phyloP scores from a whole-genome alignment of 2,797 vertebrate genomes.

The Thaleichthys pacificus region DNA sequence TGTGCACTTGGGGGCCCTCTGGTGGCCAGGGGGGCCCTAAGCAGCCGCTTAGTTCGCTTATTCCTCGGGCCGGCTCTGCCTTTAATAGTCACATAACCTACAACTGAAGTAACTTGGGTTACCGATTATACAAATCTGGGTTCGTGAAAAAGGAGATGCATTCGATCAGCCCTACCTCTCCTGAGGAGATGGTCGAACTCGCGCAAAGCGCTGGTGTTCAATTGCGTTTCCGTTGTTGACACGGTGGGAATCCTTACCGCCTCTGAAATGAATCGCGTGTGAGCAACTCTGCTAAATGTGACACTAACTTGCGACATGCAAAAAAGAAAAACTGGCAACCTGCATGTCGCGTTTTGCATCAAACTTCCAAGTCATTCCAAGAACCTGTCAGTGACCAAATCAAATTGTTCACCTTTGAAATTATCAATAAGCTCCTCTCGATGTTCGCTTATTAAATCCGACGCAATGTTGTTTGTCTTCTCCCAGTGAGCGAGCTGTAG shows the following conservation, averaged over 20 bases:
- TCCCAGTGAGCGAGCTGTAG: conserved; percentile 73
- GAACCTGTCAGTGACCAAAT: not conserved
- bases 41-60: too few relatives aligned
- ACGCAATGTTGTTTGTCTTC: conserved; percentile 52
- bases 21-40: too few relatives aligned
- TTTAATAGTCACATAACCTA: not conserved
- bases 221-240: conserved; percentile 70
- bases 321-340: not conserved
- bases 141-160: too few relatives aligned
- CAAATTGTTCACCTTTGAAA: conserved; percentile 76
- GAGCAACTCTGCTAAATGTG: not conserved
- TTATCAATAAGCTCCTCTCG: conserved; percentile 67
- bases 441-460: conserved; percentile 44
- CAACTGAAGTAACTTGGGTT: too few relatives aligned
- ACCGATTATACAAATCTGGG: too few relatives aligned
- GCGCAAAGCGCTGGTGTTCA: conserved; percentile 81
- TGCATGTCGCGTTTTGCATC: not conserved
- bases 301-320: not conserved
- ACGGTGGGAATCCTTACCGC: conserved; percentile 90
- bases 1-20: too few relatives aligned
- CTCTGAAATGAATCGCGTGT: conserved; percentile 65
- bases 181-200: conserved; percentile 80
- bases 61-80: too few relatives aligned
- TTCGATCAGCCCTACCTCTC: conserved; percentile 71
- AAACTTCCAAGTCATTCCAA: not conserved